These are phyloP conservation scores for Pachypsylla venusta DNA, from an alignment of 1,140 invertebrate species.

Conservation along the genomic window DNA sequence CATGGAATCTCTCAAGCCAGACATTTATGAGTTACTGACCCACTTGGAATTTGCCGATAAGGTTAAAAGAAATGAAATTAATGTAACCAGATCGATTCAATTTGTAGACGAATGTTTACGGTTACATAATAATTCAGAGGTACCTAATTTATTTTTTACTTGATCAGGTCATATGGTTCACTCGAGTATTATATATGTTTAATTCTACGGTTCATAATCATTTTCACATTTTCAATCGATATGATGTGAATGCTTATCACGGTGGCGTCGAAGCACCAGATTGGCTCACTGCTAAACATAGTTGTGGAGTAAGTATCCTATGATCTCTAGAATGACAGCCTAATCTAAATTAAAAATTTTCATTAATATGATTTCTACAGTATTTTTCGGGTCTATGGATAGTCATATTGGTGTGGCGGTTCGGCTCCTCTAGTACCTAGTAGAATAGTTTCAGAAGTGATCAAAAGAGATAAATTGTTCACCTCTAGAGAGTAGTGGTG, in stretches of 20 bases:
- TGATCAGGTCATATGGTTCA: background rate
- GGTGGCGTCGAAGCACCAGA: conserved; percentile 7
- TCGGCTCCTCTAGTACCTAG: too few relatives aligned
- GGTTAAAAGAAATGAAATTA: background rate
- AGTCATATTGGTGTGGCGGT: background rate
- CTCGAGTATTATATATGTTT: background rate
- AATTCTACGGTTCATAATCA: background rate
- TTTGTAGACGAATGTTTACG: conserved; percentile 45
- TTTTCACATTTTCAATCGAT: background rate
- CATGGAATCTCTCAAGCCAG: background rate
- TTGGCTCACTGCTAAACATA: conserved; percentile 13
- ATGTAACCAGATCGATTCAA: conserved; percentile 38
- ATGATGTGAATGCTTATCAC: background rate
- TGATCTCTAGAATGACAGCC: too few relatives aligned
- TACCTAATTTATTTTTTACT: conserved; percentile 14
- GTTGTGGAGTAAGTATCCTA: conserved; percentile 13
- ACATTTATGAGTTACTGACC: background rate
- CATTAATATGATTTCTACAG: background rate
- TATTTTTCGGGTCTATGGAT: background rate
- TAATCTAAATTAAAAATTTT: background rate
- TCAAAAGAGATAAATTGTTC: too few relatives aligned
- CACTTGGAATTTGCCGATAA: conserved; percentile 2
- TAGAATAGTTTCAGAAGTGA: too few relatives aligned
- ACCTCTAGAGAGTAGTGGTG: too few relatives aligned
- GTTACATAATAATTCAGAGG: conserved; percentile 37